These are phyloP conservation scores for Calidris pugnax DNA, from an alignment of 2,113 vertebrate genomes.

Conservation along the genomic window DNA sequence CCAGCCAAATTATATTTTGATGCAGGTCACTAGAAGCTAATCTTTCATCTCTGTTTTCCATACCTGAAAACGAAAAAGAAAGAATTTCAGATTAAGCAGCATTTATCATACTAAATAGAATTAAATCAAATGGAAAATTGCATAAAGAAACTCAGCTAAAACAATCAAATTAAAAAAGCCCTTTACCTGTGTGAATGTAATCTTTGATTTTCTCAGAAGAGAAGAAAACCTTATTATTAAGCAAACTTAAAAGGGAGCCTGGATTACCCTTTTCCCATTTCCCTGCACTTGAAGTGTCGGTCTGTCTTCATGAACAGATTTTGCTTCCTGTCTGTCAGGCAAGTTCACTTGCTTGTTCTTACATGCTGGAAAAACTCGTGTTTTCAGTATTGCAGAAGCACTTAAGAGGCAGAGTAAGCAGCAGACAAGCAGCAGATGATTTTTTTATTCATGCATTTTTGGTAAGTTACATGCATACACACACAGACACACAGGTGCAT, in stretches of 20 bases:
- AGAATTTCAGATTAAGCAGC: neutral
- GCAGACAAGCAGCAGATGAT: neutral
- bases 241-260: conserved; percentile 11
- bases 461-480: neutral
- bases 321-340: neutral
- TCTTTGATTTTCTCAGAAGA: conserved; percentile 35
- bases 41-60: conserved; percentile 57
- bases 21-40: conserved; percentile 47
- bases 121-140: conserved; percentile 54
- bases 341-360: conserved; percentile 3
- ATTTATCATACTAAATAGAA: conserved; percentile 49
- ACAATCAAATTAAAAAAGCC: conserved; percentile 24
- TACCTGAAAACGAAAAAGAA: neutral
- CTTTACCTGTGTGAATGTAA: conserved; percentile 11
- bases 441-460: neutral
- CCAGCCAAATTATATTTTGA: conserved; percentile 48
- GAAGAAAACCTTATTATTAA: conserved; percentile 13
- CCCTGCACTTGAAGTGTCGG: neutral
- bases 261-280: neutral
- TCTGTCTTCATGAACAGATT: neutral
- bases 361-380: neutral
- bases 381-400: neutral
- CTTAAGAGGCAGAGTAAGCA: neutral
- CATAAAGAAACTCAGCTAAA: conserved; percentile 42
- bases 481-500: neutral